phyloP scores from a whole-genome alignment of 2,888 invertebrate species.

The Drosophila anomelani region DNA sequence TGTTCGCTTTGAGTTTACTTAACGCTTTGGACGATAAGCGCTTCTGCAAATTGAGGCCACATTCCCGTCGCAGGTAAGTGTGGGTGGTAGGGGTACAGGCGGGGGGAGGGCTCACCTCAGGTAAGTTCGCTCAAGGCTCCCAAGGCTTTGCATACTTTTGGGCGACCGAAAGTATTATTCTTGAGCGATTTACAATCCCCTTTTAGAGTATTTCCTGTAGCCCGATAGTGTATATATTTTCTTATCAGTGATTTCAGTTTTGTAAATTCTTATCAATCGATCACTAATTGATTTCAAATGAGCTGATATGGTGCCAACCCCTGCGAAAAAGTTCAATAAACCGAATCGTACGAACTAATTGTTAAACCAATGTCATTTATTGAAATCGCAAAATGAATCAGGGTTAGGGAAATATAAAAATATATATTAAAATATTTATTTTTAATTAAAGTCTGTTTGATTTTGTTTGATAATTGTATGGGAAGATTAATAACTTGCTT shows the following conservation, averaged over 20 bases:
- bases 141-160: constrained; percentile 61
- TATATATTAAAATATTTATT: neutral
- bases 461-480: neutral
- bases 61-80: constrained; percentile 46
- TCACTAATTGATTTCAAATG: constrained; percentile 53
- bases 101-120: neutral
- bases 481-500: no score
- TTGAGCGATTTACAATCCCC: constrained; percentile 1
- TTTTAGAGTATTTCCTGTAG: neutral
- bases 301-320: constrained; percentile 18
- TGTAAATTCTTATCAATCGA: constrained; percentile 14
- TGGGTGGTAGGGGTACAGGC: neutral
- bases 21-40: constrained; percentile 66
- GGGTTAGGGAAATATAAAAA: neutral
- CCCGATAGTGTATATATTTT: neutral
- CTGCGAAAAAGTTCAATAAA: constrained; percentile 25
- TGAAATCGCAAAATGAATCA: neutral
- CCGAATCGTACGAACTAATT: neutral
- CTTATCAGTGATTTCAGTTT: constrained; percentile 18
- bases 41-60: constrained; percentile 61
- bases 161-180: constrained; percentile 32
- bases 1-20: constrained; percentile 57
- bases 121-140: constrained; percentile 1
- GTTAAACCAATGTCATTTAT: neutral
- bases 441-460: rapidly evolving